Conservation (phyloP, 2,797 vertebrate genomes). For the Australoheros facetus region DNA sequence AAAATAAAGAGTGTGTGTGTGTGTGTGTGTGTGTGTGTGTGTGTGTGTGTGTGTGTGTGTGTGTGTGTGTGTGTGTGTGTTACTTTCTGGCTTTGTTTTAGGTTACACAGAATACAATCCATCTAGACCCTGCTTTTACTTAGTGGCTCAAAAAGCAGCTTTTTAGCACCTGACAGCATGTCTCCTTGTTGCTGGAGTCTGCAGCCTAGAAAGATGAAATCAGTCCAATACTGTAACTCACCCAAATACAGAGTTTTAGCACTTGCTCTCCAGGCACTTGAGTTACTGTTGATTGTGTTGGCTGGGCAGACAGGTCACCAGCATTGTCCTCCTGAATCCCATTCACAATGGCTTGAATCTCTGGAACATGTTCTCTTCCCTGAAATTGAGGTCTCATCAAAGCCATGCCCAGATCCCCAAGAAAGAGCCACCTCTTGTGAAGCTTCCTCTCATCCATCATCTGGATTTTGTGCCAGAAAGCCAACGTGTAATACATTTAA, state of each 20-base stretch:
- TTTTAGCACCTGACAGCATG: neutral
- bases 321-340: neutral
- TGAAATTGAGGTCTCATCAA: neutral
- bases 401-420: neutral
- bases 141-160: neutral
- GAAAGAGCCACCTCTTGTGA: neutral
- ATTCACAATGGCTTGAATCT: neutral
- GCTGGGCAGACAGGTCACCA: neutral
- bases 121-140: neutral
- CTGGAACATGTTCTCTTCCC: neutral
- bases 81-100: neutral
- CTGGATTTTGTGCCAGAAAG: neutral
- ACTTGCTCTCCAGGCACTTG: neutral
- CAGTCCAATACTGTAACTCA: neutral
- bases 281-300: neutral
- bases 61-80: neutral
- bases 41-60: too few species aligned
- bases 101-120: neutral
- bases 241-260: slow-evolving; percentile 6
- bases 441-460: slow-evolving; percentile 2
- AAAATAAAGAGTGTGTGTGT: neutral
- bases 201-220: neutral
- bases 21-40: too few species aligned
- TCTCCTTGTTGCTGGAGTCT: neutral
- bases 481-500: neutral